phyloP scores from a whole-genome alignment of 2,888 invertebrate genomes.

The Agonopterix subpropinquella region DNA sequence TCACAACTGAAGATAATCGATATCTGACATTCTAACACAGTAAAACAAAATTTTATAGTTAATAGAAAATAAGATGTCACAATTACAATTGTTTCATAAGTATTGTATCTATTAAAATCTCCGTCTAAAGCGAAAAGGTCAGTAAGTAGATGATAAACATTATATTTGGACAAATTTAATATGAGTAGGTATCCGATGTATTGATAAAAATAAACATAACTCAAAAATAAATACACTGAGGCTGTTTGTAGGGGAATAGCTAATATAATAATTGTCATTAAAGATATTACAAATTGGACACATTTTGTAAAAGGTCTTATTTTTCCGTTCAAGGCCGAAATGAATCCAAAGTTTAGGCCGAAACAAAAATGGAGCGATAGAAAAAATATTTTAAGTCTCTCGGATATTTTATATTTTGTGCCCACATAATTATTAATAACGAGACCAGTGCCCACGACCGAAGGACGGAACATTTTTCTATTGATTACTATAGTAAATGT shows the following conservation, averaged over 20 bases:
- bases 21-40: background rate
- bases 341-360: slow-evolving; percentile 1
- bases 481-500: no score
- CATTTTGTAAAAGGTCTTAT: background rate
- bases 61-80: background rate
- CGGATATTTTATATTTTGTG: no score
- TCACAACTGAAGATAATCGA: background rate
- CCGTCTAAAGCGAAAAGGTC: background rate
- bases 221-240: no score
- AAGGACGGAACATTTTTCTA: no score
- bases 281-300: background rate
- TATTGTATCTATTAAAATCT: no score
- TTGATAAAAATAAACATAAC: background rate
- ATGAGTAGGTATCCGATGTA: background rate
- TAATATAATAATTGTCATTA: background rate
- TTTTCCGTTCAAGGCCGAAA: background rate
- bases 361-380: background rate
- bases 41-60: background rate
- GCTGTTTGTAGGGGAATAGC: background rate
- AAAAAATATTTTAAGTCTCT: no score
- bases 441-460: no score
- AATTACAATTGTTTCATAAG: no score
- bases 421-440: no score
- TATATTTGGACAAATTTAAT: background rate
- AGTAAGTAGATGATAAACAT: background rate